Percentiles rank a stretch among this genome's conserved stretches.
Evolutionary conservation across 2,113 vertebrate genomes (phyloP).

Genomic region (human (Homo sapiens)): DNA sequence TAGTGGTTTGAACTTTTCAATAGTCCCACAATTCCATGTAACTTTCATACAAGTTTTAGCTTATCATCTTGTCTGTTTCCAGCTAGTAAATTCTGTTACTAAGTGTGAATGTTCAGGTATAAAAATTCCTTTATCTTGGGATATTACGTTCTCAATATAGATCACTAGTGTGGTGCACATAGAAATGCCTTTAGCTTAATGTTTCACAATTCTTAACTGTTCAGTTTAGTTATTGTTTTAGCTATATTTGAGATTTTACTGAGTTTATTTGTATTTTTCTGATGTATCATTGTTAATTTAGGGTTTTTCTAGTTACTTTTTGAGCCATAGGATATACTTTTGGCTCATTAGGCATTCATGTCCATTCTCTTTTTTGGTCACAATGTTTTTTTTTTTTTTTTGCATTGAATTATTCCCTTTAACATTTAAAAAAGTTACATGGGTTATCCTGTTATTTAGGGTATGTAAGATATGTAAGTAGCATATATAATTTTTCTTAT

Average conservation of each 20-base stretch:
- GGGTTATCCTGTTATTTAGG: neutral
- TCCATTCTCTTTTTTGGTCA: neutral
- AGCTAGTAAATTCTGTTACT: neutral
- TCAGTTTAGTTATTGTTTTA: neutral
- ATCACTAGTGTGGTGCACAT: neutral
- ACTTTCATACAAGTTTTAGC: neutral
- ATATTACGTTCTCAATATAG: neutral
- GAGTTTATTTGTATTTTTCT: neutral
- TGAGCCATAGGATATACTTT: neutral
- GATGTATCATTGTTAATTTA: neutral
- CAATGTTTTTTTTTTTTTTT: neutral
- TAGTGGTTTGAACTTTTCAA: neutral
- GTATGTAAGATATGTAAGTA: neutral
- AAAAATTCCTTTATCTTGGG: neutral
- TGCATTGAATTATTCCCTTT: neutral
- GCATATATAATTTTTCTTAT: neutral
- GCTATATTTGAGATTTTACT: neutral
- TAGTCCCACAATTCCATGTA: neutral
- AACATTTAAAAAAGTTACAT: neutral
- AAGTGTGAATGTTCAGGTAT: constrained; percentile 1
- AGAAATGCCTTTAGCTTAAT: neutral
- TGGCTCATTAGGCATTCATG: neutral
- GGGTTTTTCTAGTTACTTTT: neutral
- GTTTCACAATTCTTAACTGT: neutral
- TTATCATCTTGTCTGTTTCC: neutral